Base-by-base conservation (phyloP, 2,888 invertebrate species). In the Dromius quadrimaculatus region DNA sequence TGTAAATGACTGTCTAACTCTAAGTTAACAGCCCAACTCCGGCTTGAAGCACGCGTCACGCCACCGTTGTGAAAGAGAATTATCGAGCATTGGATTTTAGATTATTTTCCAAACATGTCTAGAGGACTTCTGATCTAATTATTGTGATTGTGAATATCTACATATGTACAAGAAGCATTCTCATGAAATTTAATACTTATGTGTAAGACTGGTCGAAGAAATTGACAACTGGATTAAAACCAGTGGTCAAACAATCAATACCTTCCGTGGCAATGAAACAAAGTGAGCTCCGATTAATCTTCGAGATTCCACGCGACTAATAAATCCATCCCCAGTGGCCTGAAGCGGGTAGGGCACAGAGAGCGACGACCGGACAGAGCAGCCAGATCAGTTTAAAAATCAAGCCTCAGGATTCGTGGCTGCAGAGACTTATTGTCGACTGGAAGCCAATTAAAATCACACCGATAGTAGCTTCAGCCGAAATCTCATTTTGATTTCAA, bases 211-310 rank as follows among this genome's bases (percentile, higher is more conserved):
- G n/a, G n/a, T n/a, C n/a, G n/a, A n/a, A n/a, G n/a, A n/a, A n/a
- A n/a, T n/a, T n/a, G n/a, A n/a, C n/a, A n/a, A n/a, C n/a, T n/a
- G n/a, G n/a, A n/a, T n/a, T n/a, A n/a, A n/a, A n/a, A n/a, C n/a
- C n/a, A n/a, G n/a, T n/a, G n/a, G n/a, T n/a, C n/a, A n/a, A n/a
- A n/a, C n/a, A n/a, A n/a, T n/a, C n/a, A n/a, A n/a, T n/a, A n/a
- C n/a, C n/a, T n/a, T 28, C 28, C 28, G 28, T 8, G 4, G 57
- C 57, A n/a, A n/a, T 13, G 57, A 54, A 66, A 57, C 66, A 66
- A 66, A 66, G 66, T 54, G 63, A 17, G 28, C 28, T 47, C 41
- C 66, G 54, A 66, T 66, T 66, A 66, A 66, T 66, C 66, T 66
- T 54, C 54, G 54, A 54, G 66, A 66, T 66, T 66, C 66, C 54